Base-by-base conservation (phyloP, 37 sponge, comb jelly and placozoan species). In the Agelas oroides region DNA sequence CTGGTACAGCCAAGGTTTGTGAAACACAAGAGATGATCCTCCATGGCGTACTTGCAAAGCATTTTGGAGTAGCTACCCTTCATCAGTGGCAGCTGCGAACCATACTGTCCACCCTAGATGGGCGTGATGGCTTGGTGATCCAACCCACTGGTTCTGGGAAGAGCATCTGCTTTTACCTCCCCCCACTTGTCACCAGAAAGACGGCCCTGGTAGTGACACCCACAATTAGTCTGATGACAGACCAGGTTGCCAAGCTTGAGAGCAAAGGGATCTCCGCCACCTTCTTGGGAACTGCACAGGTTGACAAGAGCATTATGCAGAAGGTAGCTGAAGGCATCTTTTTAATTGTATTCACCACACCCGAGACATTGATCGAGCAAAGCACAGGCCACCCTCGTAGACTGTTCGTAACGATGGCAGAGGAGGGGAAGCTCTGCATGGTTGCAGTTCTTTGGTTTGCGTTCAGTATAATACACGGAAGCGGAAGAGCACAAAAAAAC, bases 191-290 rank as follows among this genome's bases (percentile, higher is more conserved):
- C 15, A n/a, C 13, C 17, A 12, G 40, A 5, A 79, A 79, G 33
- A 79, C 67, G 13, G 69, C 69, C 14, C 5, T 79, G n/a, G 80
- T 79, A 8, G 66, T 79, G 16, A 39, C 80, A 38, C 80, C 80
- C 33, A 79, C 69, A 19, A 79, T 79, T 28, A 79, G 80, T 55
- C 66, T 79, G 13, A 79, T 63, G 80, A 18, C 27, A n/a, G 69
- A 66, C 30, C 80, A 79, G 40, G 55, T 46, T 13, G 8, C 18
- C 31, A 36, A 77, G 21, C 64, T 61, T 25, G n/a, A 12, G 12
- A 53, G 33, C 2, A 75, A 13, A 17, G 21, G 78, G 12, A 61
- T 62, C 63, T 41, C 31, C n/a, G n/a, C n/a, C n/a, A n/a, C n/a
- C n/a, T n/a, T n/a, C n/a, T n/a, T n/a, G n/a, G n/a, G n/a, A n/a